Conservation (phyloP, 1,140 invertebrate genomes). For the Zeugodacus cucurbitae region DNA sequence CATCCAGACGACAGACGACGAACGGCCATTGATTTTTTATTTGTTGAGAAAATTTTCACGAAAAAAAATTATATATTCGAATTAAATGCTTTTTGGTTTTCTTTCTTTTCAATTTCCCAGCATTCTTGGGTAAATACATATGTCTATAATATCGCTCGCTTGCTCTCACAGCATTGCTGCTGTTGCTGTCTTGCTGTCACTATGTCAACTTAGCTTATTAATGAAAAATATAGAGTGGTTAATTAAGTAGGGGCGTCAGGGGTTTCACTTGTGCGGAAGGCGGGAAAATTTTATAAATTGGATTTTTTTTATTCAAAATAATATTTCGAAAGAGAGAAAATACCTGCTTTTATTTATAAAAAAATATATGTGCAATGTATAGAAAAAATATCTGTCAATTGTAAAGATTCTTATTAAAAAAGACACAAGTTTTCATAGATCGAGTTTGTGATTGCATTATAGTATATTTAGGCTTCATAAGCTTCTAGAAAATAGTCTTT, state of each 20-base stretch:
- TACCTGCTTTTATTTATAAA: no score
- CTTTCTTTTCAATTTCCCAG: neutral
- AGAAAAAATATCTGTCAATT: no score
- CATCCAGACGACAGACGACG: conserved; percentile 26
- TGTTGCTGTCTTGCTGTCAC: neutral
- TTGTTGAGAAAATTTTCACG: neutral
- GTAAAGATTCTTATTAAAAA: no score
- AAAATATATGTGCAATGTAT: no score
- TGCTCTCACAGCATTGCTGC: neutral
- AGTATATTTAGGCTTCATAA: no score
- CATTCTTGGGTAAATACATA: neutral
- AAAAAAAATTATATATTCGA: conserved; percentile 22
- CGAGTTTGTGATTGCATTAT: no score
- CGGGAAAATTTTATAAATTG: neutral
- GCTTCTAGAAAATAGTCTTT: no score
- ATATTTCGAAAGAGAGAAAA: neutral
- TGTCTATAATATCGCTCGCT: neutral
- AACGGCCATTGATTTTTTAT: conserved; percentile 22
- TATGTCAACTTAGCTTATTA: neutral
- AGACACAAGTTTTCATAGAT: no score
- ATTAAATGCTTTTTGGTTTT: neutral
- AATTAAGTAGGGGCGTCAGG: neutral
- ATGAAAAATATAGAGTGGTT: neutral
- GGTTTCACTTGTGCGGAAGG: neutral
- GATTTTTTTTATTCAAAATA: neutral